phyloP scores from a whole-genome alignment of 2,113 vertebrate species.

The Psettodes erumei region DNA sequence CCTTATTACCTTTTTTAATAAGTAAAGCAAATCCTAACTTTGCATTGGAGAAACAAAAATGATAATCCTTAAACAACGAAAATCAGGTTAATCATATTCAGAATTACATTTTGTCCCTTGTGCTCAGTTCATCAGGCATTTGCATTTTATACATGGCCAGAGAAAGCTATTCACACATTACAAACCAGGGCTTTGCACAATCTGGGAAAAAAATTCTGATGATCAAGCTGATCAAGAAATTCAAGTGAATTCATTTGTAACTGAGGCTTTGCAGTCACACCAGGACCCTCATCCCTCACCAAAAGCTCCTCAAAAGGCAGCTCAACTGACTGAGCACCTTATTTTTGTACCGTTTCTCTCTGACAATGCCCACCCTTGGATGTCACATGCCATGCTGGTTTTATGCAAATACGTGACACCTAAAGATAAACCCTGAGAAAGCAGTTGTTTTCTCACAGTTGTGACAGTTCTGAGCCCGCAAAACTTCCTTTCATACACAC shows the following conservation, averaged over 20 bases:
- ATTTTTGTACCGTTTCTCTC: slow-evolving; percentile 14
- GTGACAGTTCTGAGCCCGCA: slow-evolving; percentile 48
- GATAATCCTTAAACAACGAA: background rate
- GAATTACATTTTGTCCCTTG: background rate
- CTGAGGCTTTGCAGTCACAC: slow-evolving; percentile 21
- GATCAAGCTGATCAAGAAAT: slow-evolving; percentile 24
- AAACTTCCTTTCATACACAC: slow-evolving; percentile 67
- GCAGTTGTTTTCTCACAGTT: slow-evolving; percentile 19
- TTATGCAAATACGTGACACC: background rate
- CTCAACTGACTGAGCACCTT: slow-evolving; percentile 20
- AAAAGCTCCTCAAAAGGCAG: slow-evolving; percentile 13
- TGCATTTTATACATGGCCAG: background rate
- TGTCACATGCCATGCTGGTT: slow-evolving; percentile 21
- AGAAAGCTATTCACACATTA: background rate
- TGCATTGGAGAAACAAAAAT: background rate
- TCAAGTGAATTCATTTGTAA: background rate
- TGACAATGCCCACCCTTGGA: slow-evolving; percentile 21
- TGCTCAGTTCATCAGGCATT: background rate
- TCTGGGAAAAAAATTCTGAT: slow-evolving; percentile 1
- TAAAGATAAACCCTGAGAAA: slow-evolving; percentile 28
- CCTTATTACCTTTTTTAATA: background rate
- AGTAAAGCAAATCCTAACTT: slow-evolving; percentile 11
- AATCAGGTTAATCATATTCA: background rate
- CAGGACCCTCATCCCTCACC: slow-evolving; percentile 5
- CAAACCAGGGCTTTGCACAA: background rate